Conservation (phyloP, 2,797 vertebrate species). For the Girardinus metallicus region DNA sequence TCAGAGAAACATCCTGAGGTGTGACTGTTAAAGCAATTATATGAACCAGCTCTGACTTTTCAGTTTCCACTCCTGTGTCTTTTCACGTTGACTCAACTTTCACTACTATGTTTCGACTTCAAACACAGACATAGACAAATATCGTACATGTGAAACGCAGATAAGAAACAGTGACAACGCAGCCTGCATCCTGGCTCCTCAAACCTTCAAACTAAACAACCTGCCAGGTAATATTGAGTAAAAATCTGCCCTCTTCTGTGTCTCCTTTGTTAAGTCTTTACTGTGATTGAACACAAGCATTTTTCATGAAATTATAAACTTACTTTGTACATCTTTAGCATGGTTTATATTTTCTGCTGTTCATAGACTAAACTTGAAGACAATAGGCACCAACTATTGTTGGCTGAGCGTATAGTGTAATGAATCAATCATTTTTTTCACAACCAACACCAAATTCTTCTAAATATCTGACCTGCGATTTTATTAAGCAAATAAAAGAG, state of each 20-base stretch:
- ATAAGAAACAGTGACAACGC: constrained; percentile 15
- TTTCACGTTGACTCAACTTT: constrained; percentile 70
- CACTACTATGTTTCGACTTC: constrained; percentile 47
- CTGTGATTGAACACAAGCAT: background rate
- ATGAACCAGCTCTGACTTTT: constrained; percentile 23
- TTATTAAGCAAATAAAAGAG: background rate
- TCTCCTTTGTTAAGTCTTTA: background rate
- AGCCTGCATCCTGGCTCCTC: background rate
- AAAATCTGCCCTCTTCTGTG: background rate
- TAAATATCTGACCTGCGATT: background rate
- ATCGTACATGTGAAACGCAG: constrained; percentile 28
- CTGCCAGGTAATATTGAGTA: background rate
- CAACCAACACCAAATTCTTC: background rate
- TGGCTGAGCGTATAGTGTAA: background rate
- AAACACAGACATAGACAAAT: constrained; percentile 29
- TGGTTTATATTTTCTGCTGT: background rate
- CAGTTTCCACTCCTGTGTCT: constrained; percentile 40
- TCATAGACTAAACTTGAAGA: background rate
- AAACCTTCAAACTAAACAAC: background rate
- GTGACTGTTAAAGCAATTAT: constrained; percentile 19
- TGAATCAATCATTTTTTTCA: background rate
- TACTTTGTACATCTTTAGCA: background rate
- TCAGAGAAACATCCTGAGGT: constrained; percentile 14
- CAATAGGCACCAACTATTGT: background rate
- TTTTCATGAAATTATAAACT: background rate